Conservation (phyloP, 1,140 invertebrate species). For the Armadillidium nasatum region DNA sequence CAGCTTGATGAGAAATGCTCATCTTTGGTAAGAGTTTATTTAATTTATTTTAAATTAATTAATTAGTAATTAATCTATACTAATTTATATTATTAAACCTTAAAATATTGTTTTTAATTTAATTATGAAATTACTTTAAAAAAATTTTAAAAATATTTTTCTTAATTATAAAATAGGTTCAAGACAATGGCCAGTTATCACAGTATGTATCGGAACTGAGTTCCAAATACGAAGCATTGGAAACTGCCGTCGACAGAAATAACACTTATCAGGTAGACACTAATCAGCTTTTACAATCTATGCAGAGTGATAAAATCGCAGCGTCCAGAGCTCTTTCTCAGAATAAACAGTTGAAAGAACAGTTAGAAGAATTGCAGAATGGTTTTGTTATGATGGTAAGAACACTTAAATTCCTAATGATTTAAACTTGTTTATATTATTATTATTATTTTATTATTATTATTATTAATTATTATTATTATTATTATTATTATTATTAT, state of each 20-base stretch:
- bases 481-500: not conserved
- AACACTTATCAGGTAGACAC: slow-evolving; percentile 48
- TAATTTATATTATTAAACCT: too few species aligned
- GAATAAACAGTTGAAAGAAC: slow-evolving; percentile 84
- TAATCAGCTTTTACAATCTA: slow-evolving; percentile 67
- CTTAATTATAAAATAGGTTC: slow-evolving; percentile 20
- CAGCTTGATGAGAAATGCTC: not conserved
- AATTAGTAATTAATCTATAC: too few species aligned
- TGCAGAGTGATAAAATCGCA: slow-evolving; percentile 90
- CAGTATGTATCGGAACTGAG: slow-evolving; percentile 45
- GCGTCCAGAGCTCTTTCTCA: slow-evolving; percentile 85
- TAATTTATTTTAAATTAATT: too few species aligned
- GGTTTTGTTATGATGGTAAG: slow-evolving; percentile 77
- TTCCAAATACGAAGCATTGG: slow-evolving; percentile 35
- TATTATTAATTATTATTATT: too few species aligned
- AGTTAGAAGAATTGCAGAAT: slow-evolving; percentile 79
- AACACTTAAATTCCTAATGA: slow-evolving; percentile 26
- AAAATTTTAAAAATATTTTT: too few species aligned
- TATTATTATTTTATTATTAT: too few species aligned
- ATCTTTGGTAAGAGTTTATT: not conserved
- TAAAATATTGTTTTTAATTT: too few species aligned
- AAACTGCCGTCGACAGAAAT: slow-evolving; percentile 32
- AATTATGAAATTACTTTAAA: too few species aligned
- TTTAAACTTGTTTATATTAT: too few species aligned
- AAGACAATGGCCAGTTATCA: slow-evolving; percentile 42